These are phyloP conservation scores for Limnothrissa miodon DNA, from an alignment of 2,113 vertebrate genomes.

Conservation along the genomic window DNA sequence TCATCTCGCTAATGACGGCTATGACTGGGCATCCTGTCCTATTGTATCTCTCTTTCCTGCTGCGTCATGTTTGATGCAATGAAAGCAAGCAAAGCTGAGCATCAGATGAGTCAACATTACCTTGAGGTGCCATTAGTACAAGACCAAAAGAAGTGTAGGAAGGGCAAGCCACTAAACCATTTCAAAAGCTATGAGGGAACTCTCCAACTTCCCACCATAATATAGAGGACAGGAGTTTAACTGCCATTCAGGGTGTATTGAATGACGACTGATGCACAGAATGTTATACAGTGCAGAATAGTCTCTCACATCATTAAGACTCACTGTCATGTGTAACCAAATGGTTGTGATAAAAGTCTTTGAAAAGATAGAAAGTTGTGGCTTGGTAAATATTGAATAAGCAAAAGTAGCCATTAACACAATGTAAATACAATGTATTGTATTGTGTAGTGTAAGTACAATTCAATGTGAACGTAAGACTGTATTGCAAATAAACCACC, in stretches of 20 bases:
- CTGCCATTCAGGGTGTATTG: background rate
- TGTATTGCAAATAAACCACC: no score
- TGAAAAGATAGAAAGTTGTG: no score
- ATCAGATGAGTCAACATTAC: constrained; percentile 7
- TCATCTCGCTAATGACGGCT: background rate
- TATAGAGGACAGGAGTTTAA: background rate
- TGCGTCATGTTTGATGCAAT: constrained; percentile 1
- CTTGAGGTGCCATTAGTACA: background rate
- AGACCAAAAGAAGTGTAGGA: background rate
- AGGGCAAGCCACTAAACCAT: background rate
- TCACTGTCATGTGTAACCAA: no score
- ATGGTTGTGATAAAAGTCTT: no score
- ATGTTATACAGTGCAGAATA: no score
- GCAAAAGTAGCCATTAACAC: no score
- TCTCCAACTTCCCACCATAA: background rate
- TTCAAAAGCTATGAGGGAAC: background rate
- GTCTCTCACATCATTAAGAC: no score
- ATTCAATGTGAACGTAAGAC: no score
- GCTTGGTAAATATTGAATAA: no score
- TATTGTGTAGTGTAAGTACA: no score
- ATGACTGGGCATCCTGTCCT: constrained; percentile 2
- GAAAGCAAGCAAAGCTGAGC: constrained; percentile 4
- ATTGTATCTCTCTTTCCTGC: background rate
- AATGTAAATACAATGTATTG: no score
- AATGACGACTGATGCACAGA: background rate